phyloP scores from a whole-genome alignment of 2,888 invertebrate species.

The Agrochola lychnidis region DNA sequence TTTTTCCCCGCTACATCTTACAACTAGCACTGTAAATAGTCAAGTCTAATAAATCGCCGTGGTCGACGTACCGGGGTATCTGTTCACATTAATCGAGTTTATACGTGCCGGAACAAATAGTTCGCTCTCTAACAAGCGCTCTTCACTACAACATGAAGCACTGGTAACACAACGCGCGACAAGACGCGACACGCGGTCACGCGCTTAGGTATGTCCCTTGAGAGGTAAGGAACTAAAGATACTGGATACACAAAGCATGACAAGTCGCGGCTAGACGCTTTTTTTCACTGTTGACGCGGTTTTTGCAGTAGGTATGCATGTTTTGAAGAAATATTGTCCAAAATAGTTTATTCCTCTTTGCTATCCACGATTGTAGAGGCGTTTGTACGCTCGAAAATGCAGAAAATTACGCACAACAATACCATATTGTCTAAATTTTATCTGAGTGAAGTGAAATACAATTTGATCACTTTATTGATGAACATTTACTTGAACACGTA shows the following conservation, averaged over 20 bases:
- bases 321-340: neutral
- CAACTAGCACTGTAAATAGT: slow-evolving; percentile 58
- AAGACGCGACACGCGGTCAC: slow-evolving; percentile 18
- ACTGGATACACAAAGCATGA: slow-evolving; percentile 2
- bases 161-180: slow-evolving; percentile 39
- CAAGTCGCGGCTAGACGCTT: neutral
- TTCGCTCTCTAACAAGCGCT: slow-evolving; percentile 70
- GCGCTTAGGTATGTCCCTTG: slow-evolving; percentile 1
- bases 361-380: neutral
- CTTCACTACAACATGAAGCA: slow-evolving; percentile 52
- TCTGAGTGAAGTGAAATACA: neutral
- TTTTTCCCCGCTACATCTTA: slow-evolving; percentile 19
- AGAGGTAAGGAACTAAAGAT: neutral
- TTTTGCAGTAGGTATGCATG: neutral
- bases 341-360: too few species aligned
- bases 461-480: too few species aligned
- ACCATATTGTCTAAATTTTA: neutral
- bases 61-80: slow-evolving; percentile 75
- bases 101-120: slow-evolving; percentile 78
- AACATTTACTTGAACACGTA: neutral
- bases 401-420: neutral
- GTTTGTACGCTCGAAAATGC: neutral
- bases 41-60: slow-evolving; percentile 68
- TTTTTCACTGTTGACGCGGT: neutral
- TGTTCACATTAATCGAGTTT: slow-evolving; percentile 74